Evolutionary conservation across 2,113 vertebrate genomes (phyloP).

Genomic region (Stomatorhinus ivindoensis): DNA sequence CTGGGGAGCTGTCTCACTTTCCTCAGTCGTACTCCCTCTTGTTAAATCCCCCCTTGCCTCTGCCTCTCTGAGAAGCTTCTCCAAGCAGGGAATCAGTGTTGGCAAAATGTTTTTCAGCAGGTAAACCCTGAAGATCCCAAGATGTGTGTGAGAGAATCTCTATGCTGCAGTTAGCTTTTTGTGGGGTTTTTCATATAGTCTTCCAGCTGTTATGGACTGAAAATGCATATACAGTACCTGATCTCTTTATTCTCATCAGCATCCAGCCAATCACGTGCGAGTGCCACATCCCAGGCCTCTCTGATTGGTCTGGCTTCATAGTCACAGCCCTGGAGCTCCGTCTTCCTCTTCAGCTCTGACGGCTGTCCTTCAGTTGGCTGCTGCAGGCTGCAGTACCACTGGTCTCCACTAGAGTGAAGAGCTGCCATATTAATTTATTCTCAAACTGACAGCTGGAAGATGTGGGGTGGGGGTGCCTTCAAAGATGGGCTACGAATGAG

Average conservation of each 20-base stretch:
- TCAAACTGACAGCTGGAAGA: background rate
- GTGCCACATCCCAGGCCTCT: background rate
- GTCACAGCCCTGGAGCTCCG: background rate
- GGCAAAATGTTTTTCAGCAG: slow-evolving; percentile 66
- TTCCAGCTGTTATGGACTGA: background rate
- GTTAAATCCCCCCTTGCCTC: background rate
- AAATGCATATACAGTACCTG: background rate
- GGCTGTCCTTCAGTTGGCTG: background rate
- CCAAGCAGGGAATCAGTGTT: slow-evolving; percentile 56
- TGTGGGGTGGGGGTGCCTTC: too few species aligned
- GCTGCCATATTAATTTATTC: background rate
- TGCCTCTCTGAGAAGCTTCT: slow-evolving; percentile 48
- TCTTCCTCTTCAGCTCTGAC: background rate
- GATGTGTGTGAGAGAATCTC: background rate
- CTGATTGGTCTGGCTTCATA: background rate
- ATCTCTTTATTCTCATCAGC: background rate
- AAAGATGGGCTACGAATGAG: background rate
- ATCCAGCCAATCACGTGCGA: background rate
- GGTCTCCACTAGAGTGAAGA: background rate
- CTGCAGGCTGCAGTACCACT: background rate
- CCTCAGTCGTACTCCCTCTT: background rate
- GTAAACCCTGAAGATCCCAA: slow-evolving; percentile 33
- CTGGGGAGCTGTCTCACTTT: background rate
- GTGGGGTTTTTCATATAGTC: background rate
- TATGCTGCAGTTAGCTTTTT: background rate